phyloP scores from a whole-genome alignment of 2,797 vertebrate genomes.

The Acrossocheilus fasciatus region DNA sequence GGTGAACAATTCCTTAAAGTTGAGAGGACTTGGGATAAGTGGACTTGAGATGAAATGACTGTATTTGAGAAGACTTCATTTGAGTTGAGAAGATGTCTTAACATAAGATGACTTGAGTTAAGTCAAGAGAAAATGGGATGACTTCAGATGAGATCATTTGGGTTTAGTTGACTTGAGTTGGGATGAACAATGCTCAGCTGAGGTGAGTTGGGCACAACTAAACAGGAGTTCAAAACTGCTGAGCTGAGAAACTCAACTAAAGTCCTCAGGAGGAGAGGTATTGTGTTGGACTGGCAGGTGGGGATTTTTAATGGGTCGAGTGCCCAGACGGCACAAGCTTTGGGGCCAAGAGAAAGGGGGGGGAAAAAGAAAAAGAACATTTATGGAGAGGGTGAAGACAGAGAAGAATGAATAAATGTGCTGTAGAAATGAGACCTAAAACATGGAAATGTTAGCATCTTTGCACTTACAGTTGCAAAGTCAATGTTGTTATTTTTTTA shows the following conservation, averaged over 20 bases:
- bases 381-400: slow-evolving; percentile 9
- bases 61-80: background rate
- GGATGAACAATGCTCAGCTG: background rate
- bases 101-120: background rate
- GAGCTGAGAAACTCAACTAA: background rate
- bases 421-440: background rate
- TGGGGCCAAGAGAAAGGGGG: slow-evolving; percentile 38
- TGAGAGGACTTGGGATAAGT: background rate
- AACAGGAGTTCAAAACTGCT: background rate
- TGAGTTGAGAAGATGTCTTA: background rate
- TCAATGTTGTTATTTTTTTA: background rate
- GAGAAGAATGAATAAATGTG: background rate
- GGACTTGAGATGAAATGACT: background rate
- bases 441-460: background rate
- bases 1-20: background rate
- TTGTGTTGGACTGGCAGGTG: slow-evolving; percentile 51
- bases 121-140: background rate
- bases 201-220: background rate
- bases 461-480: background rate
- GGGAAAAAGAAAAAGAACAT: background rate
- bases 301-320: slow-evolving; percentile 63
- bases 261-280: slow-evolving; percentile 30
- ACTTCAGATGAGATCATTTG: background rate
- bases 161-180: background rate
- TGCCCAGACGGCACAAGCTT: slow-evolving; percentile 20